phyloP scores from a whole-genome alignment of 2,113 vertebrate species.

The Oreochromis tanganicae region DNA sequence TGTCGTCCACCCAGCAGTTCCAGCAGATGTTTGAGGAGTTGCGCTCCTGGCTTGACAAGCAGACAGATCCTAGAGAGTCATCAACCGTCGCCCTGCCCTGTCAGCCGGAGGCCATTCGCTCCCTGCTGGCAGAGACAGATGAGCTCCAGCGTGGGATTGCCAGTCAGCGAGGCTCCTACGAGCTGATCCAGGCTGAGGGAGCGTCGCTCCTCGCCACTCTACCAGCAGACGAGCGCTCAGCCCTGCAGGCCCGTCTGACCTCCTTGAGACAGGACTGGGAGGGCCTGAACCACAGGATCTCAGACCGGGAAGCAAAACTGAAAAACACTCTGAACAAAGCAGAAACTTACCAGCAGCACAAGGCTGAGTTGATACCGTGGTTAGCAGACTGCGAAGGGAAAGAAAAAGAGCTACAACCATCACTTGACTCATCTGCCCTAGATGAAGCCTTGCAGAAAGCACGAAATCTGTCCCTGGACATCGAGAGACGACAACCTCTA shows the following conservation, averaged over 20 bases:
- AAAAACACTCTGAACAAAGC: conserved; percentile 85
- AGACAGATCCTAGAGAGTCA: conserved; percentile 64
- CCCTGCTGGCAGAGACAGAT: conserved; percentile 83
- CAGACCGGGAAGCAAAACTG: conserved; percentile 75
- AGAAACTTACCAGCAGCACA: conserved; percentile 83
- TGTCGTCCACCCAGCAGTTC: conserved; percentile 97
- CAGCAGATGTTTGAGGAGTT: conserved; percentile 98
- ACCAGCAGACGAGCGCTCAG: conserved; percentile 80
- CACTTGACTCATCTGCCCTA: conserved; percentile 79
- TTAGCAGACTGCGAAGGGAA: conserved; percentile 80
- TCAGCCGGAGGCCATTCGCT: conserved; percentile 77
- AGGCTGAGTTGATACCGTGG: conserved; percentile 83
- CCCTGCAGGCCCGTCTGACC: conserved; percentile 80
- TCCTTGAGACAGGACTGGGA: conserved; percentile 88
- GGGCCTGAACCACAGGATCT: conserved; percentile 75
- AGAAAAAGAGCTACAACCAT: conserved; percentile 76
- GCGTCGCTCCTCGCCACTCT: conserved; percentile 83
- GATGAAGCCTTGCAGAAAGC: conserved; percentile 82
- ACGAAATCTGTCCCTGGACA: conserved; percentile 79
- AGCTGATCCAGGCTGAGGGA: conserved; percentile 89
- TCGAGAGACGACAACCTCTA: conserved; percentile 84
- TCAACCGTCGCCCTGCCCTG: conserved; percentile 78
- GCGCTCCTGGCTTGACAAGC: conserved; percentile 86
- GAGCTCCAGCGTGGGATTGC: conserved; percentile 88
- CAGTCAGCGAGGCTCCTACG: conserved; percentile 91